Evolutionary conservation across 2,113 vertebrate genomes (phyloP).

Genomic region (Sinocyclocheilus maitianheensis): DNA sequence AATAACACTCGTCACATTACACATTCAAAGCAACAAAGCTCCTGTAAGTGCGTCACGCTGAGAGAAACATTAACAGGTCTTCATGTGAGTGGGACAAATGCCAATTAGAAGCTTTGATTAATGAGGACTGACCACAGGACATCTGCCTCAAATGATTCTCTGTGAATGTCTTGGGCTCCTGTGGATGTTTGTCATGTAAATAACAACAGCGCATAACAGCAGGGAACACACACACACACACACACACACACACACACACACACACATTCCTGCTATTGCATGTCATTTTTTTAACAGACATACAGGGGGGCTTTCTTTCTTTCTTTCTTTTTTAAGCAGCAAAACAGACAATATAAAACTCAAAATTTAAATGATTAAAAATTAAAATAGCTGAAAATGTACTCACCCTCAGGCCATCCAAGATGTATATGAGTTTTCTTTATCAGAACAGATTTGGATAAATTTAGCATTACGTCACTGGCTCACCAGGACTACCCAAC

Average conservation of each 20-base stretch:
- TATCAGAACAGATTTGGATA: not conserved
- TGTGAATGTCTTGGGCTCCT: not conserved
- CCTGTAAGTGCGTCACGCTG: not conserved
- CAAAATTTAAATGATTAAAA: too few species aligned
- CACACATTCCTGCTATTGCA: not conserved
- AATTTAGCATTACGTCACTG: not conserved
- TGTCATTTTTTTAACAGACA: not conserved
- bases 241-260: slow-evolving; percentile 8
- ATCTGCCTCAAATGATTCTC: slow-evolving; percentile 23
- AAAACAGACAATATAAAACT: too few species aligned
- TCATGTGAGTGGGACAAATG: not conserved
- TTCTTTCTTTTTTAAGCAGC: not conserved
- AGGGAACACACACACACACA: slow-evolving; percentile 31
- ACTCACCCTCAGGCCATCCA: too few species aligned
- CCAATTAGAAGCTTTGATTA: slow-evolving; percentile 22
- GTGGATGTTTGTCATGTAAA: slow-evolving; percentile 48
- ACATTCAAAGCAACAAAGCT: slow-evolving; percentile 23
- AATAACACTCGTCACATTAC: not conserved
- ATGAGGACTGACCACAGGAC: slow-evolving; percentile 25
- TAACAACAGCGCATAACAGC: slow-evolving; percentile 41
- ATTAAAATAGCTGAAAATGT: too few species aligned
- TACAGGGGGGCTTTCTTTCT: too few species aligned
- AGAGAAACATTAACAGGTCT: slow-evolving; percentile 11
- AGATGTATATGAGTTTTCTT: too few species aligned
- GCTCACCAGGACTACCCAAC: not conserved